Evolutionary conservation across 2,113 vertebrate genomes (phyloP).

Genomic region (Eleginops maclovinus): DNA sequence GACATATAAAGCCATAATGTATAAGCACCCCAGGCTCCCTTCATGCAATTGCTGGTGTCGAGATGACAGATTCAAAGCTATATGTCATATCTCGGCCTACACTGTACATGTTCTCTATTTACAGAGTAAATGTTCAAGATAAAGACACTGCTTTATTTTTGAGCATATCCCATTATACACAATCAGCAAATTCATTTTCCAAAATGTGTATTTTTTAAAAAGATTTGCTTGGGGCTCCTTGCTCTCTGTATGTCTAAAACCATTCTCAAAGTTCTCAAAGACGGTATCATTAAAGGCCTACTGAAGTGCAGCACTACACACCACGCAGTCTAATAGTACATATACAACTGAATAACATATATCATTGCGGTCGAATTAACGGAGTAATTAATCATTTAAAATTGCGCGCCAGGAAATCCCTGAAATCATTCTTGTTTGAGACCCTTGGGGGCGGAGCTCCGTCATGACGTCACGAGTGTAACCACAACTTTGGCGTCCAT

Average conservation of each 20-base stretch:
- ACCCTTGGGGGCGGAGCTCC: too few relatives aligned
- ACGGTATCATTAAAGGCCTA: too few relatives aligned
- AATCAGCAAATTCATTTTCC: neutral
- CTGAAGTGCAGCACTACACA: too few relatives aligned
- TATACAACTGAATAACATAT: too few relatives aligned
- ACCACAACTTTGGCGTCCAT: too few relatives aligned
- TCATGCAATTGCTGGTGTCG: slow-evolving; percentile 47
- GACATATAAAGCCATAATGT: slow-evolving; percentile 65
- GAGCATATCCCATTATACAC: neutral
- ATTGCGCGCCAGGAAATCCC: too few relatives aligned
- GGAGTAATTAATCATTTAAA: too few relatives aligned
- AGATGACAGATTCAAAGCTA: slow-evolving; percentile 62
- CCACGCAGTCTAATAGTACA: too few relatives aligned
- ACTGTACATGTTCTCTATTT: neutral
- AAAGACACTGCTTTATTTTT: neutral
- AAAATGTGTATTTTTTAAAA: slow-evolving; percentile 14
- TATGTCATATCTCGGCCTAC: slow-evolving; percentile 24
- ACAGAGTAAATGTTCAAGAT: neutral
- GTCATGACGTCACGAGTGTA: too few relatives aligned
- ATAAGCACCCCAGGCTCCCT: slow-evolving; percentile 46
- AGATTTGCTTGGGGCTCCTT: slow-evolving; percentile 18
- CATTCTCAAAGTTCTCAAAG: too few relatives aligned
- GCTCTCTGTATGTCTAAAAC: neutral
- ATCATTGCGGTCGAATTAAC: too few relatives aligned
- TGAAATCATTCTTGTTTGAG: too few relatives aligned